Conservation (phyloP, 1,140 invertebrate species). For the Leptopilina boulardi region DNA sequence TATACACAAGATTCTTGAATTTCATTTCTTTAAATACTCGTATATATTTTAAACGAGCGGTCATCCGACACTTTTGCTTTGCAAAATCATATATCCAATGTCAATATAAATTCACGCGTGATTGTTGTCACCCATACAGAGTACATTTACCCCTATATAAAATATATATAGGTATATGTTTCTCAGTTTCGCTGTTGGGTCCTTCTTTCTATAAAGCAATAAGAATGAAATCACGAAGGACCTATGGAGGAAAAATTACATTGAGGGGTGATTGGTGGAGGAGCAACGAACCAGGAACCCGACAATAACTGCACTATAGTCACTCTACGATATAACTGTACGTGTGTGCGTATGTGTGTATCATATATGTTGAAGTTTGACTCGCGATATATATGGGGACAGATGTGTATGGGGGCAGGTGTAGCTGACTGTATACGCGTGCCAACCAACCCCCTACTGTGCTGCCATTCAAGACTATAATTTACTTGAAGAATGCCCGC, state of each 20-base stretch:
- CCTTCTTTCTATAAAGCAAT: slow-evolving; percentile 34
- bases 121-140: slow-evolving; percentile 4
- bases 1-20: too few species aligned
- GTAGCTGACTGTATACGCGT: slow-evolving; percentile 70
- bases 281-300: slow-evolving; percentile 45
- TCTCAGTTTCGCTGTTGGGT: slow-evolving; percentile 27
- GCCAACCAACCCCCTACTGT: slow-evolving; percentile 75
- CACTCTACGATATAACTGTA: slow-evolving; percentile 35
- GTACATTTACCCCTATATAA: slow-evolving; percentile 11
- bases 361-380: slow-evolving; percentile 65
- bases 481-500: slow-evolving; percentile 77
- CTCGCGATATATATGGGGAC: slow-evolving; percentile 66
- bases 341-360: slow-evolving; percentile 30
- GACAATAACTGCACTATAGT: slow-evolving; percentile 50
- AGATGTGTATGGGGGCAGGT: slow-evolving; percentile 75
- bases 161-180: background rate
- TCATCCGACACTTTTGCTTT: background rate
- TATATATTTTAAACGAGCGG: slow-evolving; percentile 1
- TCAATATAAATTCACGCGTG: background rate
- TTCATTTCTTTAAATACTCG: too few species aligned
- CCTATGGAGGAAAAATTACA: slow-evolving; percentile 13
- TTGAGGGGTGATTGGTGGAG: slow-evolving; percentile 44
- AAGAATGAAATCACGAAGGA: slow-evolving; percentile 29
- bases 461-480: slow-evolving; percentile 76
- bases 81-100: slow-evolving; percentile 1